A percentile compares a stretch with the other conserved stretches of the same genome.
These are phyloP conservation scores for Athene cunicularia DNA, from an alignment of 2,113 vertebrate species.

Conservation along the genomic window DNA sequence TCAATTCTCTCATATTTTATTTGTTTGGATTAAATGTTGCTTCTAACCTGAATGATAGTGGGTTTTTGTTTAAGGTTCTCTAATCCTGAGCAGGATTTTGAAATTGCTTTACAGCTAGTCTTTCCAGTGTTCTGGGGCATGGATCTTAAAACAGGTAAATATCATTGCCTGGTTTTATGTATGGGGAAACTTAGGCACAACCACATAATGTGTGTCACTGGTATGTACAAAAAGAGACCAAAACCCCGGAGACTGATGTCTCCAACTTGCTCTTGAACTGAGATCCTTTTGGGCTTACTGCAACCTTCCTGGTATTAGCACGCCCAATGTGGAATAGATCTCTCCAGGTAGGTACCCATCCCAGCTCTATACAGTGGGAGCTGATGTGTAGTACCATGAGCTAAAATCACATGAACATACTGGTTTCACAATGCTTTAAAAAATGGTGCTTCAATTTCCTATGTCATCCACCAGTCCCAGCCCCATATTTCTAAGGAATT, in stretches of 20 bases:
- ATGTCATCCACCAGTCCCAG: background rate
- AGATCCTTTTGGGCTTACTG: background rate
- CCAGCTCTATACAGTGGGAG: background rate
- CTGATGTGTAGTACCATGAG: background rate
- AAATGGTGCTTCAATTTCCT: background rate
- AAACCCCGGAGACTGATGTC: background rate
- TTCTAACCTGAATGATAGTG: background rate
- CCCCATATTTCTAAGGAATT: background rate
- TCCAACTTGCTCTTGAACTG: background rate
- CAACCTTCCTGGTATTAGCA: background rate
- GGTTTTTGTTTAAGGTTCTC: background rate
- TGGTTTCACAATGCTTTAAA: background rate
- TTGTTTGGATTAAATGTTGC: background rate
- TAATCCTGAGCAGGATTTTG: background rate
- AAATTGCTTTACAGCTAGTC: background rate
- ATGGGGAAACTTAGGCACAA: background rate
- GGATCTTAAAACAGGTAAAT: background rate
- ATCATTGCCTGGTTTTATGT: background rate
- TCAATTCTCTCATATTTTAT: background rate
- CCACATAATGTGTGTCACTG: background rate
- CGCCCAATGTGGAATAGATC: rapidly evolving
- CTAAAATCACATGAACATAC: rapidly evolving
- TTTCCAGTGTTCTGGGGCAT: background rate
- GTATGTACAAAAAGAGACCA: background rate
- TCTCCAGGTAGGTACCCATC: background rate